A percentile compares a stretch with the other conserved stretches of the same genome.
phyloP scores from a whole-genome alignment of 2,888 invertebrate species.

The Arctia plantaginis region DNA sequence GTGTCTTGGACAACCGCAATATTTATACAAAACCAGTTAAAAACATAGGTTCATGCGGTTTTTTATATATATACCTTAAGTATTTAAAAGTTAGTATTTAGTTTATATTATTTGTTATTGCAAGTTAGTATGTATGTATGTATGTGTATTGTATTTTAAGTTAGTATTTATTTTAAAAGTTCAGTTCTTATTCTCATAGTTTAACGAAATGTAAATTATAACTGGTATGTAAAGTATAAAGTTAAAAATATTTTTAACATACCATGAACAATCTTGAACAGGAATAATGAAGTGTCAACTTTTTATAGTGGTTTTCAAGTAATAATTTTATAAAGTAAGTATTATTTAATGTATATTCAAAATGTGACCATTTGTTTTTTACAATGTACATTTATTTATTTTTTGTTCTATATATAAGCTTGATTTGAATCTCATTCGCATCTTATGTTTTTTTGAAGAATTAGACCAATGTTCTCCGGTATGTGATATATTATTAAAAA shows the following conservation, averaged over 20 bases:
- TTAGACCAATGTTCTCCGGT: neutral
- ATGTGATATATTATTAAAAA: neutral
- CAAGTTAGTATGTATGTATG: too few relatives aligned
- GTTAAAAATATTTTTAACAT: neutral
- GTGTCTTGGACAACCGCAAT: too few relatives aligned
- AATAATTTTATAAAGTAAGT: neutral
- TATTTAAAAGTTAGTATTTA: too few relatives aligned
- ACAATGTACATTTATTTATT: neutral
- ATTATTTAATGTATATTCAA: neutral
- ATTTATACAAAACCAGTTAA: too few relatives aligned
- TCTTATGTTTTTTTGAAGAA: neutral
- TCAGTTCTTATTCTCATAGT: neutral
- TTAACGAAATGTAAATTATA: neutral
- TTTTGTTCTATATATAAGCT: neutral
- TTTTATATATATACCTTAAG: too few relatives aligned
- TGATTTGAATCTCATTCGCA: neutral
- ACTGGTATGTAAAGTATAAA: too few relatives aligned
- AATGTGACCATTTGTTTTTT: neutral
- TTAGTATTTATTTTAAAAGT: neutral
- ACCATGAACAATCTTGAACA: neutral
- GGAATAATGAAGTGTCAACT: neutral
- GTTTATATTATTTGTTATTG: too few relatives aligned
- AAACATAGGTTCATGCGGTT: too few relatives aligned
- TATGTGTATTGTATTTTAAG: neutral
- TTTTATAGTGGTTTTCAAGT: neutral